Evolutionary conservation across 2,888 invertebrate species (phyloP).

Genomic region (Andrena flavipes): DNA sequence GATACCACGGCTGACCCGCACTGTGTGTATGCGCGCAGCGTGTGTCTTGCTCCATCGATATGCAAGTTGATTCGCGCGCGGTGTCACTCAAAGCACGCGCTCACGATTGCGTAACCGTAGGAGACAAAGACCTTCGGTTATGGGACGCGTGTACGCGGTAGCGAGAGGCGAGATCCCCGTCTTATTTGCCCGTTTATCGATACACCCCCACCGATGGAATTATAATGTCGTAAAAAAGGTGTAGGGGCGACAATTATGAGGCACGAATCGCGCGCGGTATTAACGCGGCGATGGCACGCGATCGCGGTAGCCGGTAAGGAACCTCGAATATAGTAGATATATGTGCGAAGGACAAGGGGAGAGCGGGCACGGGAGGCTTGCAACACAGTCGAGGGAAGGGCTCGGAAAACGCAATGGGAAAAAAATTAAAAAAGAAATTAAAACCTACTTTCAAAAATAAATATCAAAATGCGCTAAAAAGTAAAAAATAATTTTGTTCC

Average conservation of each 20-base stretch:
- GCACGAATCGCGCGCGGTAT: slow-evolving; percentile 7
- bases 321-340: neutral
- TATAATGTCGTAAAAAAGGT: slow-evolving; percentile 17
- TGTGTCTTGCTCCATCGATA: slow-evolving; percentile 11
- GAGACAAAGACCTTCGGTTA: slow-evolving; percentile 29
- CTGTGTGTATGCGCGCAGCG: neutral
- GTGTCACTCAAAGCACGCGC: neutral
- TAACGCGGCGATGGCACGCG: slow-evolving; percentile 1
- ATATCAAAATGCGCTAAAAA: too few species aligned
- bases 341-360: neutral
- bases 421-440: too few species aligned
- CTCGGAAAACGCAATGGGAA: too few species aligned
- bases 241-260: slow-evolving; percentile 10
- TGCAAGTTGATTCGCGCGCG: neutral
- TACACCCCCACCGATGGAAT: neutral
- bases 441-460: too few species aligned
- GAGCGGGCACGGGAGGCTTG: slow-evolving; percentile 25
- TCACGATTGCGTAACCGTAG: slow-evolving; percentile 21
- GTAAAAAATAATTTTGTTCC: too few species aligned
- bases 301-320: slow-evolving; percentile 4
- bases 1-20: slow-evolving; percentile 43
- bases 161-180: neutral
- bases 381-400: slow-evolving; percentile 19
- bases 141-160: slow-evolving; percentile 3
- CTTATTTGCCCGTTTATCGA: slow-evolving; percentile 7